Evolutionary conservation across 2,797 vertebrate genomes (phyloP).

Genomic region (Hypotaenidia okinawae): DNA sequence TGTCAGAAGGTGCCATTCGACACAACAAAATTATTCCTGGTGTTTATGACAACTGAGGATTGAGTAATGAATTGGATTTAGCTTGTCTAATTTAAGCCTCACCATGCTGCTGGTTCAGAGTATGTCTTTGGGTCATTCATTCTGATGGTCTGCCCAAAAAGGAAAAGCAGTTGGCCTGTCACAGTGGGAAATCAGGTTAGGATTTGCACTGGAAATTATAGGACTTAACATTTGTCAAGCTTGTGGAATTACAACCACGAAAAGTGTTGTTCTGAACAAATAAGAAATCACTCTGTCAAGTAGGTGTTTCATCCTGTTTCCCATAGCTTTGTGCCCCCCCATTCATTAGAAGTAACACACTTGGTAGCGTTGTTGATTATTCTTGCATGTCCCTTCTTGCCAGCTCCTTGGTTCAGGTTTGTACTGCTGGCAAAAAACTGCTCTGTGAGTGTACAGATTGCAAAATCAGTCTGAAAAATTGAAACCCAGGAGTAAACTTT

Average conservation of each 20-base stretch:
- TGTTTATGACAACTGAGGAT: not conserved
- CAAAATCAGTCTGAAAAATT: constrained; percentile 35
- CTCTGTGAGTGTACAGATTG: not conserved
- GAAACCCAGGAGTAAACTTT: not conserved
- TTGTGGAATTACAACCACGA: not conserved
- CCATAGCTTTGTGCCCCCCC: not conserved
- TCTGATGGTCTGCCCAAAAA: not conserved
- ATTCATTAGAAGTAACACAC: not conserved
- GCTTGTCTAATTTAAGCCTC: not conserved
- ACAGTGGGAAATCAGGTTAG: not conserved
- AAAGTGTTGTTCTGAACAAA: not conserved
- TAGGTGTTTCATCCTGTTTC: not conserved
- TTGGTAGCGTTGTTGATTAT: not conserved
- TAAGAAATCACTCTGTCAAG: not conserved
- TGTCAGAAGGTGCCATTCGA: not conserved
- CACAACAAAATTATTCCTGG: not conserved
- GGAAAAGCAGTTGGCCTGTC: not conserved
- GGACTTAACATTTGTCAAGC: not conserved
- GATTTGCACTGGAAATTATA: not conserved
- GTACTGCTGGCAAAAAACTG: not conserved
- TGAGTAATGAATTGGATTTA: not conserved
- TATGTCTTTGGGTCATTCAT: not conserved
- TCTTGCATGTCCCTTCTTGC: not conserved
- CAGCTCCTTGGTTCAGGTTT: not conserved
- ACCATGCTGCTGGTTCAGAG: not conserved